Base-by-base conservation (phyloP, 2,888 invertebrate genomes). In the Tipula vernalis region DNA sequence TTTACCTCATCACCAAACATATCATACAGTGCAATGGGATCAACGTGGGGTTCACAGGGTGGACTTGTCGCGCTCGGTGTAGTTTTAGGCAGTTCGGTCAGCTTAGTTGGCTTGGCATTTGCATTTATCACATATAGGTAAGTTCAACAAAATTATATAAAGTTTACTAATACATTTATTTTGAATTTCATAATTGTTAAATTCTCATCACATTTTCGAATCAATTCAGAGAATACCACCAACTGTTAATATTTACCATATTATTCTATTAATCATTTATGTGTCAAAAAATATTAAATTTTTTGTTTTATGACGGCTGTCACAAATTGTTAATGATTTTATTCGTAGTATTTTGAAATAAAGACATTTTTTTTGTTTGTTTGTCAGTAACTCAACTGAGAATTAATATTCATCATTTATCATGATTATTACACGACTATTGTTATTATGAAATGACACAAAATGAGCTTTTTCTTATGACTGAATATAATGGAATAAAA, bases 101-200 rank as follows among this genome's bases (percentile, higher is more conserved):
- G 94, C 47, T 91, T 95, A 87, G 95, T 95, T 44, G 94, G 94
- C 28, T 92, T 95, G 83, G 94, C 94, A 85, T 94, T 95, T 90
- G 94, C 95, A 88, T 95, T 95, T 91, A 94, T 95, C 89, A 95
- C 95, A 2, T 94, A 94, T 92, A 95, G 94, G 94, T 94, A 91
- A 92, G 92, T 86, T 57, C 39, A 39, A 5, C n/a, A 28, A 28
- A 28, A 28, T 71, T 28, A 28, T 28, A 28, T 28, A 28, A 28
- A 28, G 28, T 28, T 28, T 28, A 28, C 28, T 28, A 28, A 28
- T 28, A 28, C 28, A 28, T 28, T 28, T 28, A 28, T 28, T 28
- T 28, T 28, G 28, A 71, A 71, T 71, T 10, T 4, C n/a, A 44
- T 57, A 57, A 57, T 57, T 28, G 28, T 15, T 57, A 57, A 57